A percentile compares a stretch with the other conserved stretches of the same genome.
These are phyloP conservation scores for Acanthopagrus latus DNA, from an alignment of 2,797 vertebrate genomes.

Conservation along the genomic window DNA sequence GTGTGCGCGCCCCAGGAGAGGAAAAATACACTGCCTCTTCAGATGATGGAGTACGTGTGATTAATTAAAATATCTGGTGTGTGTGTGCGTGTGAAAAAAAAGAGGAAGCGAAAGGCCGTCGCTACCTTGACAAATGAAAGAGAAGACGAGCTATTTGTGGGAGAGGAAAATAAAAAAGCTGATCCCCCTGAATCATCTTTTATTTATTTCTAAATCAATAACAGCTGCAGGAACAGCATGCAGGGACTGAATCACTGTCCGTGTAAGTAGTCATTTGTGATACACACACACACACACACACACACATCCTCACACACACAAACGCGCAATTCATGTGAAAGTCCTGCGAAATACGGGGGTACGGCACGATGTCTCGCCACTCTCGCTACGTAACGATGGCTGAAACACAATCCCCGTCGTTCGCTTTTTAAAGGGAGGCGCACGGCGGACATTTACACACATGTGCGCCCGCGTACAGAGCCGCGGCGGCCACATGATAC, in stretches of 20 bases:
- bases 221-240: constrained; percentile 29
- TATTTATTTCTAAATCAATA: constrained; percentile 71
- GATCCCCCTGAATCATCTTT: constrained; percentile 39
- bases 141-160: constrained; percentile 40
- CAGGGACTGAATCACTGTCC: constrained; percentile 24
- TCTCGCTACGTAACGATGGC: constrained; percentile 55
- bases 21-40: constrained; percentile 60
- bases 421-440: constrained; percentile 57
- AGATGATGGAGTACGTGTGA: constrained; percentile 42
- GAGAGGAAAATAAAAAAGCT: constrained; percentile 30
- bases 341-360: constrained; percentile 34
- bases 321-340: constrained; percentile 17
- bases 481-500: constrained; percentile 63
- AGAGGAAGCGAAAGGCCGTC: not conserved
- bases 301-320: constrained; percentile 10
- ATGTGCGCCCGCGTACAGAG: constrained; percentile 17
- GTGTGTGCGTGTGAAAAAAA: not conserved
- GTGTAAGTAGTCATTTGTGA: constrained; percentile 30
- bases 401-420: constrained; percentile 70
- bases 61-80: constrained; percentile 51
- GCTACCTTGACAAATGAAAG: constrained; percentile 11
- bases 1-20: constrained; percentile 39
- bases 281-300: constrained; percentile 3
- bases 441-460: not conserved
- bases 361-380: constrained; percentile 54